Percentiles rank a stretch among this genome's conserved stretches.
These are phyloP conservation scores for Acropternis orthonyx DNA, from an alignment of 2,797 vertebrate genomes.

Conservation along the genomic window DNA sequence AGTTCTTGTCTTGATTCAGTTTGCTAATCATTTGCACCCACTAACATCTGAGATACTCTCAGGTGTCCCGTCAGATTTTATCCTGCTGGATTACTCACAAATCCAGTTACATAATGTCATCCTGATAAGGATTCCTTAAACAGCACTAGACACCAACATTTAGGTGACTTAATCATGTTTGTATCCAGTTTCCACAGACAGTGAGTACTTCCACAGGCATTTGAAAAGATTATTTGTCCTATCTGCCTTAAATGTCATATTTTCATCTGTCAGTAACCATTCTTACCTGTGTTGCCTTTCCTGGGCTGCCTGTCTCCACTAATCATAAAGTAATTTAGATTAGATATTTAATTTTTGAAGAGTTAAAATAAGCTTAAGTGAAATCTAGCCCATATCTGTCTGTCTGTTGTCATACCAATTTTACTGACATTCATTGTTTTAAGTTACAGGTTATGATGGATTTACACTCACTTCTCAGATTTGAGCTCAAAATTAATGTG, in stretches of 20 bases:
- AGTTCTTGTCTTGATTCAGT: not conserved
- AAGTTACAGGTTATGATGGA: not conserved
- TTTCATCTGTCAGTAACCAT: not conserved
- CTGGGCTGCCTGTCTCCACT: not conserved
- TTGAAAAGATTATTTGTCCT: not conserved
- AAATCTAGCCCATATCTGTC: not conserved
- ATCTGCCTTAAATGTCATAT: not conserved
- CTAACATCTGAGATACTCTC: not conserved
- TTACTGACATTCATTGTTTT: not conserved
- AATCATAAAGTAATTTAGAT: not conserved
- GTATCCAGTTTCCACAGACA: not conserved
- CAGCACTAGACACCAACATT: not conserved
- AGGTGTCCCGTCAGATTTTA: not conserved
- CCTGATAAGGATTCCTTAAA: not conserved
- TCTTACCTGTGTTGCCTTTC: not conserved
- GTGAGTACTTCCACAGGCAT: not conserved
- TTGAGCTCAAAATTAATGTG: not conserved
- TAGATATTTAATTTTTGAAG: not conserved
- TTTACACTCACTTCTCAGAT: not conserved
- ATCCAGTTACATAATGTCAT: not conserved
- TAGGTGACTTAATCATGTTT: not conserved
- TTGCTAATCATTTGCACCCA: not conserved
- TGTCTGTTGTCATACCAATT: not conserved
- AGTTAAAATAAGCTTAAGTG: not conserved
- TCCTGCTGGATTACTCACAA: not conserved